Evolutionary conservation across 2,113 vertebrate genomes (phyloP).

Genomic region (Taxidea taxus): DNA sequence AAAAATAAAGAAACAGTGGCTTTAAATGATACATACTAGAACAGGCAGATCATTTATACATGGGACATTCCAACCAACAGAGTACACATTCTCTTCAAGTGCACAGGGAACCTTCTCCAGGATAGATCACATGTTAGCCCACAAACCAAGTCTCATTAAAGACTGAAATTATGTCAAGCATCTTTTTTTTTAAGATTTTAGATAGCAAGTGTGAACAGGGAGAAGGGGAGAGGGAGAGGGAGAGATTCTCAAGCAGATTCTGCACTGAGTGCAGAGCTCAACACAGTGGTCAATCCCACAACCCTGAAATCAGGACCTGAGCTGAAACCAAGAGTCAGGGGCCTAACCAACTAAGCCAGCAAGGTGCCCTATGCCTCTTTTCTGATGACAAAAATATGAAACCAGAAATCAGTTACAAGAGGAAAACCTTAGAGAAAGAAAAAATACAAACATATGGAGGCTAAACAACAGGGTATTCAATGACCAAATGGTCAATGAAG

Average conservation of each 20-base stretch:
- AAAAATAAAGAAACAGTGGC: neutral
- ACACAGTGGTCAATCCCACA: neutral
- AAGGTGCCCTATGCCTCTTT: neutral
- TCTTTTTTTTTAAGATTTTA: neutral
- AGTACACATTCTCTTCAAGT: neutral
- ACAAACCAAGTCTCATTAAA: neutral
- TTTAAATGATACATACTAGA: neutral
- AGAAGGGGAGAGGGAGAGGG: neutral
- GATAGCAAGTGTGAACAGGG: neutral
- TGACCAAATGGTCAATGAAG: neutral
- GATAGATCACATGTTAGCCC: neutral
- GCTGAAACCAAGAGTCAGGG: neutral
- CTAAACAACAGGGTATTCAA: neutral
- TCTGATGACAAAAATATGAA: neutral
- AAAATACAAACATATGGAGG: neutral
- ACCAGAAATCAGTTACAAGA: neutral
- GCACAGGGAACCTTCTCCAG: neutral
- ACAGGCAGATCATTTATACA: neutral
- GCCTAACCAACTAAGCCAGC: neutral
- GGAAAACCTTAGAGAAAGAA: too few species aligned
- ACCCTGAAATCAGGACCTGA: neutral
- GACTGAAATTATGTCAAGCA: neutral
- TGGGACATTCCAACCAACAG: neutral
- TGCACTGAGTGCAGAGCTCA: neutral
- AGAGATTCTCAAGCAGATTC: neutral